These are phyloP conservation scores for Sula dactylatra DNA, from an alignment of 2,113 vertebrate genomes.

Conservation along the genomic window DNA sequence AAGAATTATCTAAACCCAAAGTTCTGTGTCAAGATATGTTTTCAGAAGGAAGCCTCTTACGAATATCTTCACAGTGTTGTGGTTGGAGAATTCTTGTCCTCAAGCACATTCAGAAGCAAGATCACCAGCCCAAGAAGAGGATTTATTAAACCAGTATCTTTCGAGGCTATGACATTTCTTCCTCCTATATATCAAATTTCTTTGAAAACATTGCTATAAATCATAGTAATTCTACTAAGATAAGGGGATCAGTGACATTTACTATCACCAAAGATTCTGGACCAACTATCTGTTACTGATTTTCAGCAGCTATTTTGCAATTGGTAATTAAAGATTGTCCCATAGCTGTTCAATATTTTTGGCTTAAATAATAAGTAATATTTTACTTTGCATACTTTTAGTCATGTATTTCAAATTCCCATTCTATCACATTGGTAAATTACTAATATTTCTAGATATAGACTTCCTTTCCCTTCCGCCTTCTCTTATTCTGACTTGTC, in stretches of 20 bases:
- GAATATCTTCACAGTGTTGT: neutral
- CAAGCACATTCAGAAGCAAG: neutral
- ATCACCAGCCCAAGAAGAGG: neutral
- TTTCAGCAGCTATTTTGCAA: neutral
- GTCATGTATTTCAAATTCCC: neutral
- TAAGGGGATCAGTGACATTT: neutral
- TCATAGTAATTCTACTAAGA: neutral
- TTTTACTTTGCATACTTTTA: neutral
- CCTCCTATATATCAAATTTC: neutral
- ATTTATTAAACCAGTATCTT: neutral
- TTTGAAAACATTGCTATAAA: neutral
- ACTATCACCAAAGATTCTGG: neutral
- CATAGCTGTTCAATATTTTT: neutral
- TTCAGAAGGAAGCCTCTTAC: neutral
- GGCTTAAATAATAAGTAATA: neutral
- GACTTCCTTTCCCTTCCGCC: neutral
- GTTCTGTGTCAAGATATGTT: neutral
- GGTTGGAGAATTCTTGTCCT: neutral
- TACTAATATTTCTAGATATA: neutral
- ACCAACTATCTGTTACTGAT: neutral
- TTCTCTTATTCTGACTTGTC: neutral
- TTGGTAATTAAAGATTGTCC: neutral
- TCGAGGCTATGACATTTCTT: neutral
- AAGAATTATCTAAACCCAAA: neutral
- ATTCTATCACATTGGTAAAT: neutral